Evolutionary conservation across 2,888 invertebrate species (phyloP).

Genomic region (Drosophila setosimentum): DNA sequence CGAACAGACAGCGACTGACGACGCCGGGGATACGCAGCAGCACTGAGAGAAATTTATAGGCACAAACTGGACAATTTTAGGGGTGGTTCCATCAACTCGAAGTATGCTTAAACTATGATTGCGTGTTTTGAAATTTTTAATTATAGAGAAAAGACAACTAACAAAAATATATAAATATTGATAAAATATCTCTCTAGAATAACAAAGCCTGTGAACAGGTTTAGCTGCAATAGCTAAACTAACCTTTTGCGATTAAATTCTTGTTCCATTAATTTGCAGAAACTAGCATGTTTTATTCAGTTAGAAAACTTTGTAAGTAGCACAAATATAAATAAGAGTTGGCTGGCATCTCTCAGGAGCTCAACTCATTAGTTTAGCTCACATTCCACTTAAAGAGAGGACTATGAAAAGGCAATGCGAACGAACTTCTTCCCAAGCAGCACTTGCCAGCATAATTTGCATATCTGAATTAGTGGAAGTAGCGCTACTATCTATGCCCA

Average conservation of each 20-base stretch:
- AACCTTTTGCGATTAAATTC: background rate
- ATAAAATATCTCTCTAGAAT: background rate
- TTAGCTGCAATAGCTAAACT: background rate
- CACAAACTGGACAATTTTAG: background rate
- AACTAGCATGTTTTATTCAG: background rate
- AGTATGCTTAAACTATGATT: background rate
- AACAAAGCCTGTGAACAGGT: background rate
- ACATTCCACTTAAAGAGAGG: constrained; percentile 15
- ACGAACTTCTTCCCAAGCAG: constrained; percentile 22
- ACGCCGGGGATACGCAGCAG: constrained; percentile 44
- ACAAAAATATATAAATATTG: background rate
- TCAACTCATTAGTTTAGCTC: constrained; percentile 38
- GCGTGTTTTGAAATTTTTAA: background rate
- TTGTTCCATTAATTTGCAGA: background rate
- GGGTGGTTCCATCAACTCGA: background rate
- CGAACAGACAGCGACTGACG: constrained; percentile 31
- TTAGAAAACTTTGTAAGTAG: background rate
- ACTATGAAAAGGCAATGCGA: background rate
- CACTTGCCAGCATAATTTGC: constrained; percentile 54
- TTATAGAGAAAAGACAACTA: background rate
- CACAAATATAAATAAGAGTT: background rate
- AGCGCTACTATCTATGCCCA: constrained; percentile 24
- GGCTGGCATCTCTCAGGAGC: constrained; percentile 1
- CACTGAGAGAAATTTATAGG: constrained; percentile 53
- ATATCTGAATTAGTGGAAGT: constrained; percentile 52